Percentiles rank a stretch among this genome's conserved stretches.
These are phyloP conservation scores for Aspidoscelis tigris DNA, from an alignment of 2,113 vertebrate species.

Conservation along the genomic window DNA sequence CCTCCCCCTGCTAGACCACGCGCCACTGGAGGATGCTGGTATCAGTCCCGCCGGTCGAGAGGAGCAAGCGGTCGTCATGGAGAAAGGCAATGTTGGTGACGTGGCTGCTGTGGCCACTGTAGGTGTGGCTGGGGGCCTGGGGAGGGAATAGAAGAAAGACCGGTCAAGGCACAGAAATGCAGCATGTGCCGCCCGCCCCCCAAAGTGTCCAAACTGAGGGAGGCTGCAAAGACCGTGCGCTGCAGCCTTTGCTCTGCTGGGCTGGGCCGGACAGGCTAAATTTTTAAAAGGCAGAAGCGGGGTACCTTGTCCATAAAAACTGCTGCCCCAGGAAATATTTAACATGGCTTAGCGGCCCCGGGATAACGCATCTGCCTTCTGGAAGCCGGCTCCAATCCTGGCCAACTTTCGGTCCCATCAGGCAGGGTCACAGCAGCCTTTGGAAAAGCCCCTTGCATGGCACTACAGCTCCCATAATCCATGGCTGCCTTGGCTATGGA, in stretches of 20 bases:
- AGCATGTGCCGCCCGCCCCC: not conserved
- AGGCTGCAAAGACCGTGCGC: not conserved
- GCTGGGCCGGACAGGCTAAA: too few relatives aligned
- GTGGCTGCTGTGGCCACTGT: constrained; percentile 93
- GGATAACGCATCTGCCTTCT: not conserved
- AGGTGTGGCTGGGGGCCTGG: constrained; percentile 86
- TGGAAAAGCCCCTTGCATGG: too few relatives aligned
- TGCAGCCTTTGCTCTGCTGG: not conserved
- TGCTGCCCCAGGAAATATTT: not conserved
- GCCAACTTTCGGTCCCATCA: not conserved
- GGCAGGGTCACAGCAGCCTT: not conserved
- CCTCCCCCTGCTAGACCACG: constrained; percentile 72
- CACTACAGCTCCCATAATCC: not conserved
- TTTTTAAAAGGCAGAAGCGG: too few relatives aligned
- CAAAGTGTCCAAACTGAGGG: not conserved
- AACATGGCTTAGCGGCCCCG: not conserved
- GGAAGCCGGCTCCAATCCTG: not conserved
- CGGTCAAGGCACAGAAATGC: not conserved
- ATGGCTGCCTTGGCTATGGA: not conserved
- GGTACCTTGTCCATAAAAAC: not conserved
- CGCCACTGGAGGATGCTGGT: constrained; percentile 91
- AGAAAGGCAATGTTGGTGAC: constrained; percentile 92
- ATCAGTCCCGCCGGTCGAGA: constrained; percentile 90
- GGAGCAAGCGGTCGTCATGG: constrained; percentile 82
- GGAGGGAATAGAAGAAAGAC: not conserved